Conservation (phyloP, 2,113 vertebrate species). For the Tychaedon coryphoeus region DNA sequence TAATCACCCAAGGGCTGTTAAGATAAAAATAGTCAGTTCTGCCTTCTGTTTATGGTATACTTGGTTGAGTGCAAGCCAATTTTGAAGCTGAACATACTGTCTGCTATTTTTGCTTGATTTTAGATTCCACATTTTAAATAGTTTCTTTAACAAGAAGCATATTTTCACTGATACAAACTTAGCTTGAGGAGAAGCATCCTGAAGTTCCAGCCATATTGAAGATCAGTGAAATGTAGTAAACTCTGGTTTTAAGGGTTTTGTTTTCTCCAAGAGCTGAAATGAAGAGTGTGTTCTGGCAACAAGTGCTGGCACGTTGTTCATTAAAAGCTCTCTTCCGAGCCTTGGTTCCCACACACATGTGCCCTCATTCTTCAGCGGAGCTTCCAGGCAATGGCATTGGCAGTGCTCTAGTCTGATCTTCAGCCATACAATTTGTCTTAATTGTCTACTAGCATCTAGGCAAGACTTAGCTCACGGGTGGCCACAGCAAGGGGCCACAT, state of each 20-base stretch:
- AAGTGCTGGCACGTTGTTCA: constrained; percentile 63
- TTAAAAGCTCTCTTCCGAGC: constrained; percentile 66
- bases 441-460: constrained; percentile 61
- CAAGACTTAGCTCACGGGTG: constrained; percentile 70
- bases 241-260: constrained; percentile 76
- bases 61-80: constrained; percentile 77
- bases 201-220: constrained; percentile 78
- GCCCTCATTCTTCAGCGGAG: constrained; percentile 61
- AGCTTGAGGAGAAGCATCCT: constrained; percentile 78
- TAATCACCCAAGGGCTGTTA: constrained; percentile 78
- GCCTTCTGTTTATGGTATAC: constrained; percentile 80
- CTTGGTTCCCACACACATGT: constrained; percentile 54
- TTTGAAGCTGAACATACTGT: constrained; percentile 81
- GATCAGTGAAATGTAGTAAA: constrained; percentile 77
- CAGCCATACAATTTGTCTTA: constrained; percentile 70
- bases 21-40: constrained; percentile 80
- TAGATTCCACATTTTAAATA: constrained; percentile 81
- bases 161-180: constrained; percentile 80
- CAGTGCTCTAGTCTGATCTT: constrained; percentile 65
- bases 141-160: constrained; percentile 80
- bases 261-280: constrained; percentile 75
- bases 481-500: constrained; percentile 69
- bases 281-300: constrained; percentile 74
- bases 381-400: constrained; percentile 69
- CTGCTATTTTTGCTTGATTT: constrained; percentile 82